phyloP scores from a whole-genome alignment of 2,797 vertebrate species.

The Aeoliscus strigatus region DNA sequence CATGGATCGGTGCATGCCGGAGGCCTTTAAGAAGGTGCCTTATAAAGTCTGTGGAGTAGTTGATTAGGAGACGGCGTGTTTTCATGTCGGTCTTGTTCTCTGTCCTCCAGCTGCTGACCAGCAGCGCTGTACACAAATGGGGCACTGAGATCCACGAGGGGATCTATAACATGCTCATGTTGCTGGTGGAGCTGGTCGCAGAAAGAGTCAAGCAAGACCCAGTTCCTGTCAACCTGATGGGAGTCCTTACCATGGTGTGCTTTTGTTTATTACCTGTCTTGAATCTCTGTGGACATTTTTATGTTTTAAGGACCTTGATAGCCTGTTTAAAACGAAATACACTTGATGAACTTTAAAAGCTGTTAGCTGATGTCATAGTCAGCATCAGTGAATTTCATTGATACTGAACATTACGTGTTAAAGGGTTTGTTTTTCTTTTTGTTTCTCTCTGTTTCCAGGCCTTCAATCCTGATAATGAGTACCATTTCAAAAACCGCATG shows the following conservation, averaged over 20 bases:
- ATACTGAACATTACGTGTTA: background rate
- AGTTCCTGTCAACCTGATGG: slow-evolving; percentile 87
- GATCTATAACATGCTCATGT: slow-evolving; percentile 99
- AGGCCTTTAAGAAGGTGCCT: slow-evolving; percentile 98
- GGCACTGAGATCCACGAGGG: slow-evolving; percentile 98
- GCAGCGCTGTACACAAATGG: slow-evolving; percentile 98
- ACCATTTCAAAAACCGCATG: slow-evolving; percentile 99
- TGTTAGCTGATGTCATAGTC: too few species aligned
- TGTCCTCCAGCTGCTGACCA: slow-evolving; percentile 85
- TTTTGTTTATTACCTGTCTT: background rate
- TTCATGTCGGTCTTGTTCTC: slow-evolving; percentile 1
- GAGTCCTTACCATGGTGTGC: slow-evolving; percentile 92
- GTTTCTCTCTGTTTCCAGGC: slow-evolving; percentile 71
- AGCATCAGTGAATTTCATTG: too few species aligned
- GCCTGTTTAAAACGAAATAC: too few species aligned
- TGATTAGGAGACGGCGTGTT: background rate
- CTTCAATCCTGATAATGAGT: slow-evolving; percentile 97
- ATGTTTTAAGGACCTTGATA: background rate
- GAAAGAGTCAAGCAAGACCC: slow-evolving; percentile 97
- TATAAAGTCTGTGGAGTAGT: background rate
- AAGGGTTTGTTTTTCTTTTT: slow-evolving; percentile 2
- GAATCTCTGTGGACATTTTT: too few species aligned
- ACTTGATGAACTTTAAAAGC: too few species aligned
- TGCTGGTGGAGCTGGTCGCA: slow-evolving; percentile 93
- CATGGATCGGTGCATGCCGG: slow-evolving; percentile 97